Evolutionary conservation across 2,113 vertebrate species (phyloP).

Genomic region (Genyomyrus donnyi): DNA sequence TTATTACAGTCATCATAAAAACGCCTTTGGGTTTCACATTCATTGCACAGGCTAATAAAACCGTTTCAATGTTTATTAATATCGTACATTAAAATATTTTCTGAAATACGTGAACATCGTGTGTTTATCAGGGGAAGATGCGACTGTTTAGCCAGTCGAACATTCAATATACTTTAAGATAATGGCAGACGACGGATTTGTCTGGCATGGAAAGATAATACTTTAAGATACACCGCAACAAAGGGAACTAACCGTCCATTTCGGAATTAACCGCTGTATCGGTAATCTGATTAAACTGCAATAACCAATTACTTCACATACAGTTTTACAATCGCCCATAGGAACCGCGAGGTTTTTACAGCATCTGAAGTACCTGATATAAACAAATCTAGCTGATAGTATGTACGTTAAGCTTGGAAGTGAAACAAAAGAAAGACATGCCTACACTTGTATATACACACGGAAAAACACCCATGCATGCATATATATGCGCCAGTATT

Average conservation of each 20-base stretch:
- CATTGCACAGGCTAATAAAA: not conserved
- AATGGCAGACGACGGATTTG: not conserved
- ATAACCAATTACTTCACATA: not conserved
- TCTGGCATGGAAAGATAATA: not conserved
- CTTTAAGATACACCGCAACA: not conserved
- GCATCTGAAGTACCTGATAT: not conserved
- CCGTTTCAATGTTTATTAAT: not conserved
- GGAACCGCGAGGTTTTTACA: not conserved
- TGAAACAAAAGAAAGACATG: not conserved
- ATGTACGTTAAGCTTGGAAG: not conserved
- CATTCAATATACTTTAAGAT: not conserved
- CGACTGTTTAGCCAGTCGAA: not conserved
- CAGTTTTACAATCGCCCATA: not conserved
- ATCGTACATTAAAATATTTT: not conserved
- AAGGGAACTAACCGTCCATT: not conserved
- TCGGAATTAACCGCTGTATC: not conserved
- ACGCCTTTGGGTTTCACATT: not conserved
- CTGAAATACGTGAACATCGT: not conserved
- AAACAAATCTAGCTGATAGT: not conserved
- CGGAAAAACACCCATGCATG: not conserved
- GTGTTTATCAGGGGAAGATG: not conserved
- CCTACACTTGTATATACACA: not conserved
- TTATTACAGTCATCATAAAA: not conserved
- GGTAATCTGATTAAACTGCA: not conserved
- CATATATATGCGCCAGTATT: not conserved